Evolutionary conservation across 2,888 invertebrate species (phyloP).

Genomic region (Pristionchus mayeri): DNA sequence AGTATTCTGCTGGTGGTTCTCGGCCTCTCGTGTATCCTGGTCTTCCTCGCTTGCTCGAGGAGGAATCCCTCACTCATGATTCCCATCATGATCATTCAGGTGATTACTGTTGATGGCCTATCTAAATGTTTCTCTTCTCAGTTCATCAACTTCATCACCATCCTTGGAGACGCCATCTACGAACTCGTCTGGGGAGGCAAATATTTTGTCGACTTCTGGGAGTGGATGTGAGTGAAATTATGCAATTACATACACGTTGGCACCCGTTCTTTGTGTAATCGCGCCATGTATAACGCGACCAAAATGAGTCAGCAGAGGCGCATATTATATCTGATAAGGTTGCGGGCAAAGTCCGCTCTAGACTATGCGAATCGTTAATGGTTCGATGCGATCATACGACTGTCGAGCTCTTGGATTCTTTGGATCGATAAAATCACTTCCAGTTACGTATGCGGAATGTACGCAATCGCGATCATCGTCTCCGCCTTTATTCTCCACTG

Average conservation of each 20-base stretch:
- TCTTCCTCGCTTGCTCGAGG: slow-evolving; percentile 23
- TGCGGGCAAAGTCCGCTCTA: too few relatives aligned
- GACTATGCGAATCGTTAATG: neutral
- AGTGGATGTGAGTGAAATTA: neutral
- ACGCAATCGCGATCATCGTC: neutral
- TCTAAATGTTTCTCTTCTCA: neutral
- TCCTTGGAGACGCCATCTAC: neutral
- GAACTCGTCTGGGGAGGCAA: neutral
- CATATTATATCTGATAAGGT: slow-evolving; percentile 1
- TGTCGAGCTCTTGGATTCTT: too few relatives aligned
- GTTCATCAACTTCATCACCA: neutral
- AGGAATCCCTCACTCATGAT: neutral
- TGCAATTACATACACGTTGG: neutral
- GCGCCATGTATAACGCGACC: neutral
- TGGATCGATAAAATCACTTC: too few relatives aligned
- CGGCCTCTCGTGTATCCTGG: neutral
- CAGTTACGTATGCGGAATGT: neutral
- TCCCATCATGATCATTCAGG: slow-evolving; percentile 20
- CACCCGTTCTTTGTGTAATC: neutral
- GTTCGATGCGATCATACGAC: too few relatives aligned
- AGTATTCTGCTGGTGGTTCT: neutral
- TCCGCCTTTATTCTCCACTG: neutral
- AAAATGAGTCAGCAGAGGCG: neutral
- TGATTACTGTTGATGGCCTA: neutral
- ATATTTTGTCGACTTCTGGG: neutral